Evolutionary conservation across 2,888 invertebrate species (phyloP), one percentile per base, ranked within the genome.

Genomic region (Melangyna quadrimaculata): DNA sequence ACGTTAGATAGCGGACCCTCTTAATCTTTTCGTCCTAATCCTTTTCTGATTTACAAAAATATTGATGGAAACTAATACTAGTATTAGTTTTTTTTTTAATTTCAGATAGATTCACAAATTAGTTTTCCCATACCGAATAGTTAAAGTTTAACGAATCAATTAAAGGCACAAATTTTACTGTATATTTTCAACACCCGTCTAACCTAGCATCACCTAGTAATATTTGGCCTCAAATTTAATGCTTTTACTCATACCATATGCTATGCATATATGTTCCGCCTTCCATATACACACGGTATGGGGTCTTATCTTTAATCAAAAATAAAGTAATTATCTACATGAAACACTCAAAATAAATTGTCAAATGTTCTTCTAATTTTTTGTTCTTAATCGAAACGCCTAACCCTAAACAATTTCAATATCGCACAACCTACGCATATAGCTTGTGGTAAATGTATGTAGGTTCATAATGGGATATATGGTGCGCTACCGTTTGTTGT

Each of bases 291-390:
- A 61, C 35, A 22, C 43, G 24, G 5, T 43, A 7, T 27, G 24
- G 3, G 10, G 0, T 22, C n/a, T 79, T 84, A 79, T 84, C 79
- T 59, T 29, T 12, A 37, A 84, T 75, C 83, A 19, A 84, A 40
- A 79, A 84, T 84, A 22, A 70, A 79, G 79, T 79, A 75, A 84
- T 79, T 84, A 84, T 53, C 65, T 12, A 14, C 70, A n/a, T 0
- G 10, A 4, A 45, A 29, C 63, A 29, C 51, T 48, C n/a, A n/a
- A n/a, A n/a, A 43, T 29, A 67, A 67, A 51, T 48, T 59, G 37
- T 48, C 72, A 72, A 71, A 35, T 53, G 27, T 27, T 48, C 53
- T 48, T 45, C 48, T 19, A 71, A 9, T 37, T 45, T n/a, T 61
- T 27, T 63, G 14, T 27, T 14, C 37, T 61, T 35, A 48, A 35